Evolutionary conservation across 2,888 invertebrate genomes (phyloP).

Genomic region (Tetragonisca angustula): DNA sequence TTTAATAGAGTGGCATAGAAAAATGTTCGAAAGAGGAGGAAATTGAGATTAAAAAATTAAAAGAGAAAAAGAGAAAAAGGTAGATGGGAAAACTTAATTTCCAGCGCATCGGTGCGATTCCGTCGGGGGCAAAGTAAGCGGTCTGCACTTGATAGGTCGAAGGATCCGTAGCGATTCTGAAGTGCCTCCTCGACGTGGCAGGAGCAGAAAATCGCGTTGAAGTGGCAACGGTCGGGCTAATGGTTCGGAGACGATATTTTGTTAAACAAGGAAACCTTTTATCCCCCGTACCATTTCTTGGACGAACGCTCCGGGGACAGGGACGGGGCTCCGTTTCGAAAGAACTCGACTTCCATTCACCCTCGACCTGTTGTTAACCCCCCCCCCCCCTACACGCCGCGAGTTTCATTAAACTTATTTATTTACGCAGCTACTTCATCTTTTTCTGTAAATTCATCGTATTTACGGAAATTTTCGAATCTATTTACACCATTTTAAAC

Average conservation of each 20-base stretch:
- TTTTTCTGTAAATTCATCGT: not conserved
- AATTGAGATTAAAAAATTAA: not conserved
- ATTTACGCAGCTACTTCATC: slow-evolving; percentile 8
- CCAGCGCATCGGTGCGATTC: slow-evolving; percentile 31
- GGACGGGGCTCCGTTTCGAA: slow-evolving; percentile 63
- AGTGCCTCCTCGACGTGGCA: slow-evolving; percentile 73
- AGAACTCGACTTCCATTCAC: slow-evolving; percentile 29
- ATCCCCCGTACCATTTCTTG: slow-evolving; percentile 75
- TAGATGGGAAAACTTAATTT: slow-evolving; percentile 40
- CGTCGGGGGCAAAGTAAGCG: slow-evolving; percentile 40
- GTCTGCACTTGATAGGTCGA: slow-evolving; percentile 72
- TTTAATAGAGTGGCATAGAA: no score
- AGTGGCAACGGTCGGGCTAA: slow-evolving; percentile 82
- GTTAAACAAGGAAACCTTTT: slow-evolving; percentile 84
- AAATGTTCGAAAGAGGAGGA: not conserved
- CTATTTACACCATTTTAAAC: not conserved
- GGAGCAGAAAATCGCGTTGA: slow-evolving; percentile 79
- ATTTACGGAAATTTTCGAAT: not conserved
- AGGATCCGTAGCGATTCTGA: slow-evolving; percentile 71
- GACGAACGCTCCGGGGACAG: slow-evolving; percentile 70
- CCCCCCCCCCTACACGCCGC: not conserved
- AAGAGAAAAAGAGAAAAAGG: not conserved
- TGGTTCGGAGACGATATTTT: slow-evolving; percentile 82
- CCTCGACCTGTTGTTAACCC: slow-evolving; percentile 9
- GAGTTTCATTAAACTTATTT: slow-evolving; percentile 23